Evolutionary conservation across 2,113 vertebrate species (phyloP).

Genomic region (Hassar affinis): DNA sequence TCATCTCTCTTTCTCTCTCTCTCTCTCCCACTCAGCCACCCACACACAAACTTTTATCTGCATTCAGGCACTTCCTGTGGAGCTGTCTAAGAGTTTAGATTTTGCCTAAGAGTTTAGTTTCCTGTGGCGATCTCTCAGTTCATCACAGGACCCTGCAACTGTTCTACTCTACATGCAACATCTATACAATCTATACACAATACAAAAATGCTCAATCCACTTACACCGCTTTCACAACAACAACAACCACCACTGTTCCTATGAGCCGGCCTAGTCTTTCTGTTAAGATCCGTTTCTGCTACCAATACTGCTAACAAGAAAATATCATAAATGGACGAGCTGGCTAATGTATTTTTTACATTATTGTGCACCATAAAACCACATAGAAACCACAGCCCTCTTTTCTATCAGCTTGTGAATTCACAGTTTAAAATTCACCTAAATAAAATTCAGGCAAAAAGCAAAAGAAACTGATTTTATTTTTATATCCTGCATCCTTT

Average conservation of each 20-base stretch:
- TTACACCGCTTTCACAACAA: neutral
- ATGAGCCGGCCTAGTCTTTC: neutral
- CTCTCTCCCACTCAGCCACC: slow-evolving; percentile 1
- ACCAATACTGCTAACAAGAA: neutral
- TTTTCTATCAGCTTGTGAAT: neutral
- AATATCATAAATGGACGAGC: neutral
- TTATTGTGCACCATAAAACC: neutral
- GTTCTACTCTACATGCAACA: neutral
- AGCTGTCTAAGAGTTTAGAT: too few species aligned
- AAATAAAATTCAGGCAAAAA: neutral
- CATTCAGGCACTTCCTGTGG: neutral
- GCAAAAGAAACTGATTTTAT: neutral
- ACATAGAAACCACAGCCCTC: neutral
- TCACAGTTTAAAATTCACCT: neutral
- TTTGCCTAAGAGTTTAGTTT: neutral
- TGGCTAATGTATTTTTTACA: neutral
- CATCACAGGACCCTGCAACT: neutral
- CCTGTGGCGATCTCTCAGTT: neutral
- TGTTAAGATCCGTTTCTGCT: neutral
- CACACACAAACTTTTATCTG: neutral
- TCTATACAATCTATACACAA: neutral
- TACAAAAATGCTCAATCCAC: neutral
- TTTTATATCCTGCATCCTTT: neutral
- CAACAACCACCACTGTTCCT: neutral
- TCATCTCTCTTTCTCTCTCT: slow-evolving; percentile 5